Evolutionary conservation across 2,888 invertebrate species (phyloP).

Genomic region (Pyrrhosoma nymphula): DNA sequence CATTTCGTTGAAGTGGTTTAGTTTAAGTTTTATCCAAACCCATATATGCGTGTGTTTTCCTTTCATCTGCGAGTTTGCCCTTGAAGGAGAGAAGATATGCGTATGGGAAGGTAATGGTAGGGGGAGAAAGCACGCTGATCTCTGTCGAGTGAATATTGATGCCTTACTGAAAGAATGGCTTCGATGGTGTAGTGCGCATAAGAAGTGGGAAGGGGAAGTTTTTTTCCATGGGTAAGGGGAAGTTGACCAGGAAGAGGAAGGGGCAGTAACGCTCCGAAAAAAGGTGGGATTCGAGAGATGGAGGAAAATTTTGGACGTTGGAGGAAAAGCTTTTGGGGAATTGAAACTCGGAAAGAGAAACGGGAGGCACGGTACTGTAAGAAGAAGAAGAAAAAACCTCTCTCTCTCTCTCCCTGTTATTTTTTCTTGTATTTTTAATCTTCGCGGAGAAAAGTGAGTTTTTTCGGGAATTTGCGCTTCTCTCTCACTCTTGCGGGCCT

Average conservation of each 20-base stretch:
- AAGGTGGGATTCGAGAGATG: not conserved
- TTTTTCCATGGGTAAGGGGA: not conserved
- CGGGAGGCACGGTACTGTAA: too few species aligned
- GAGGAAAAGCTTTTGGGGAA: constrained; percentile 15
- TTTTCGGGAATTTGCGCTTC: constrained; percentile 8
- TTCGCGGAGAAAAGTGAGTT: constrained; percentile 3
- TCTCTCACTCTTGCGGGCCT: not conserved
- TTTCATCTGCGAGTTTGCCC: not conserved
- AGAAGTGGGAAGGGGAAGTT: not conserved
- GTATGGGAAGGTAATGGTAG: not conserved
- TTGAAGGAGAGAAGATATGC: not conserved
- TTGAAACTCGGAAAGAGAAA: not conserved
- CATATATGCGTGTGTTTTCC: not conserved
- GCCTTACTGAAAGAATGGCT: not conserved
- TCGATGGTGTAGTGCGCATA: not conserved
- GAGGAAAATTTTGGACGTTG: not conserved
- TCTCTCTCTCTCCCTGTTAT: not conserved
- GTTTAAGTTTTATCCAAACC: not conserved
- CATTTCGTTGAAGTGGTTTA: too few species aligned
- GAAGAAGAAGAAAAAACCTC: not conserved
- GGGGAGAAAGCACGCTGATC: not conserved
- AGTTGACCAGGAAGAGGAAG: too few species aligned
- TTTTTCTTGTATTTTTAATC: not conserved
- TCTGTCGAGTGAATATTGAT: constrained; percentile 18
- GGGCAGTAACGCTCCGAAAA: too few species aligned